These are phyloP conservation scores for Anas flavirostris DNA, from an alignment of 2,797 vertebrate genomes.

Conservation along the genomic window DNA sequence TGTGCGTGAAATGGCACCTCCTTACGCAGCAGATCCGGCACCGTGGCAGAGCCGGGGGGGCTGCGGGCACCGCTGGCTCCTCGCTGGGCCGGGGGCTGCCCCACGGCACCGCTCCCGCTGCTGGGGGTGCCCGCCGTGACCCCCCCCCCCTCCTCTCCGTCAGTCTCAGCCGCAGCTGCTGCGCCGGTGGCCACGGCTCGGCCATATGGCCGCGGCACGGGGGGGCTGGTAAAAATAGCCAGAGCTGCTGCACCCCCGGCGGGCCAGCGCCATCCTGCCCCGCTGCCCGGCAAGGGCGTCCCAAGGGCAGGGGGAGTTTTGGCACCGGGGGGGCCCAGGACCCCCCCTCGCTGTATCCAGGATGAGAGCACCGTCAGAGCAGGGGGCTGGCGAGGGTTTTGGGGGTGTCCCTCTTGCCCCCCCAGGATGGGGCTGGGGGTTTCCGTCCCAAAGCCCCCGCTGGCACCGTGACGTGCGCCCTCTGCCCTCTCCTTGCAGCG, in stretches of 20 bases:
- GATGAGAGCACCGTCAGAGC: background rate
- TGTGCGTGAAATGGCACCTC: background rate
- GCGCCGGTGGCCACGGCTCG: background rate
- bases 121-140: fast-evolving
- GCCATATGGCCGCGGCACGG: constrained; percentile 47
- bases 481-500: background rate
- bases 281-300: background rate
- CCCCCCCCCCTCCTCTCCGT: background rate
- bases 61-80: fast-evolving
- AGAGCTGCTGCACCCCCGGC: background rate
- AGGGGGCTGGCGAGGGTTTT: background rate
- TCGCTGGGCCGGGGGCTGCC: fast-evolving
- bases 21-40: fast-evolving
- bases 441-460: background rate
- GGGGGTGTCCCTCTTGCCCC: background rate
- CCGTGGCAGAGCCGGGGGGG: background rate
- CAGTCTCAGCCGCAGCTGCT: background rate
- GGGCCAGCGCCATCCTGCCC: background rate
- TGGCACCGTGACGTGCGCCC: background rate
- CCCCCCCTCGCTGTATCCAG: fast-evolving
- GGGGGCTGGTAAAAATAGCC: constrained; percentile 31
- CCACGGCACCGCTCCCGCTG: background rate
- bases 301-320: background rate
- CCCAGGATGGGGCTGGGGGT: fast-evolving
- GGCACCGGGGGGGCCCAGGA: background rate